Evolutionary conservation across 2,113 vertebrate species (phyloP).

Genomic region (Struthidea cinerea): DNA sequence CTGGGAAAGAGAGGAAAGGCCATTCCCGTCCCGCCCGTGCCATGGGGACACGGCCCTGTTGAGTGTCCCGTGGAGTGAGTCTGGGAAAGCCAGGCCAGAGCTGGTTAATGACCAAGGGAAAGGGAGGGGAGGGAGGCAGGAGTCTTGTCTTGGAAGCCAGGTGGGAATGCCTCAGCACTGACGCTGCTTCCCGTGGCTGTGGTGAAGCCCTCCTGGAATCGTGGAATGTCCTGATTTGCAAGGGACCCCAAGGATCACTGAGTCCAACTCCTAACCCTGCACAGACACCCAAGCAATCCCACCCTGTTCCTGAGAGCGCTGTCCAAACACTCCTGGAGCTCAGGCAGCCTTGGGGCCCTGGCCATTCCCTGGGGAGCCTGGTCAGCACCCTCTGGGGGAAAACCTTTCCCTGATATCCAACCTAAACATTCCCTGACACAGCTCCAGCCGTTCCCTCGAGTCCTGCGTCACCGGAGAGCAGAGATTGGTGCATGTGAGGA

Average conservation of each 20-base stretch:
- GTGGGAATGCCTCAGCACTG: not conserved
- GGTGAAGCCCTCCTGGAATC: not conserved
- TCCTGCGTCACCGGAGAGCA: not conserved
- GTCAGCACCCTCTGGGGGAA: not conserved
- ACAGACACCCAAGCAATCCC: not conserved
- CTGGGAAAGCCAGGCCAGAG: not conserved
- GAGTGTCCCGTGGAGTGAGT: not conserved
- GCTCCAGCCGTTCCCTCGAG: not conserved
- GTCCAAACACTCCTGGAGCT: not conserved
- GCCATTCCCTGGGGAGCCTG: not conserved
- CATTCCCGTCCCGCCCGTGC: accelerated
- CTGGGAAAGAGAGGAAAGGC: accelerated
- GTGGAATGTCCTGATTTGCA: not conserved
- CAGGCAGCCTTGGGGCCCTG: not conserved
- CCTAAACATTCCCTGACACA: not conserved
- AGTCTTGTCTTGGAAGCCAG: not conserved
- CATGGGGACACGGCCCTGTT: accelerated
- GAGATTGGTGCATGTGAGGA: not conserved
- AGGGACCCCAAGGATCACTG: not conserved
- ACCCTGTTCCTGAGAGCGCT: too few species aligned
- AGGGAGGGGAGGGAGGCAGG: not conserved
- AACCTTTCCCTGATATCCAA: not conserved
- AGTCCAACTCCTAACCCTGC: not conserved
- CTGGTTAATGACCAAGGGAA: accelerated
- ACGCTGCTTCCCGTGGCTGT: accelerated